phyloP scores from a whole-genome alignment of 2,113 vertebrate genomes.

The Scartelaos histophorus region DNA sequence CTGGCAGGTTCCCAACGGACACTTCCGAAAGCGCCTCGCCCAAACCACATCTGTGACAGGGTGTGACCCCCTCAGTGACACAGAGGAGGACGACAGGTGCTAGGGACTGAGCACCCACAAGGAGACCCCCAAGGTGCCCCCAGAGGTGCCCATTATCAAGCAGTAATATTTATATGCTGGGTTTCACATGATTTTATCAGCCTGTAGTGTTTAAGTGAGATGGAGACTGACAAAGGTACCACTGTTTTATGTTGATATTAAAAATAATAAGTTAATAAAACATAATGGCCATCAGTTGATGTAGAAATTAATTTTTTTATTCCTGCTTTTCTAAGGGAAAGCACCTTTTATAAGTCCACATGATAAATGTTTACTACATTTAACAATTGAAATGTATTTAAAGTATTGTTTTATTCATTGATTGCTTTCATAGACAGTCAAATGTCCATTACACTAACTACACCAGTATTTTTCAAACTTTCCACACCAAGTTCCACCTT shows the following conservation, averaged over 20 bases:
- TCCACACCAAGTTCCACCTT: too few species aligned
- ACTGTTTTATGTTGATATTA: background rate
- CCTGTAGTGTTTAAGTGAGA: background rate
- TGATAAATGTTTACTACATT: background rate
- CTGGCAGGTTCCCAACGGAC: constrained; percentile 97
- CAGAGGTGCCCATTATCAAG: constrained; percentile 45
- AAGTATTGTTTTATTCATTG: background rate
- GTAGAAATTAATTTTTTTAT: background rate
- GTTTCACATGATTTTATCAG: background rate
- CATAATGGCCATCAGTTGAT: background rate
- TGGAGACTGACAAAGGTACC: background rate
- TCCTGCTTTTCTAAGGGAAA: background rate
- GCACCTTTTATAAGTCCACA: background rate
- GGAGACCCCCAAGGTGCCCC: constrained; percentile 33
- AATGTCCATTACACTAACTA: background rate
- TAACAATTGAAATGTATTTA: background rate
- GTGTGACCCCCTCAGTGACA: constrained; percentile 90
- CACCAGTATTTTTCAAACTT: too few species aligned
- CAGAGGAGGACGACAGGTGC: constrained; percentile 94
- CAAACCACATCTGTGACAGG: constrained; percentile 85
- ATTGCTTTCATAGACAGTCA: background rate
- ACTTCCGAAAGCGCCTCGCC: constrained; percentile 89
- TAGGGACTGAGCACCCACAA: constrained; percentile 68
- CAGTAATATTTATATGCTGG: constrained; percentile 6
- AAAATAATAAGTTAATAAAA: background rate